Percentiles rank a stretch among this genome's conserved stretches.
Conservation (phyloP, 1,140 invertebrate genomes). For the Mya arenaria region DNA sequence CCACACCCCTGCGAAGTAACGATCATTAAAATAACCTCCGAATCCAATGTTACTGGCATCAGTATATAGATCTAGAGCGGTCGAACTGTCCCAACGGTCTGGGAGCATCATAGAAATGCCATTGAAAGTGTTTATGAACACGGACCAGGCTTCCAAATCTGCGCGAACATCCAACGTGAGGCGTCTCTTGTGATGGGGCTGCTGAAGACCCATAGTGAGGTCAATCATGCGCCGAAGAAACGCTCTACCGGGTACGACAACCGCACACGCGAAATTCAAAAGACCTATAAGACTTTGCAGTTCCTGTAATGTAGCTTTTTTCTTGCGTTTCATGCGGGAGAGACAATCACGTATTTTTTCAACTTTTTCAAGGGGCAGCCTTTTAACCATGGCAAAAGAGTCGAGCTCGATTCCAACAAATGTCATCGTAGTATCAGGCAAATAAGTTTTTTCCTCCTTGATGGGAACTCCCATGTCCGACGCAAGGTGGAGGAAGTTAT, state of each 20-base stretch:
- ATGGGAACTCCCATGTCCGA: not conserved
- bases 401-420: not conserved
- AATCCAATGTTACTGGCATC: conserved; percentile 5
- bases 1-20: not conserved
- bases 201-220: not conserved
- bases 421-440: no score
- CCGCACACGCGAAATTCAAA: conserved; percentile 31
- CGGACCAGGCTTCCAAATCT: conserved; percentile 8
- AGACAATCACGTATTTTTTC: not conserved
- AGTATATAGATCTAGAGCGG: not conserved
- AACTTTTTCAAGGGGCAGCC: not conserved
- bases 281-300: conserved; percentile 27
- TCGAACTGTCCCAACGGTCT: conserved; percentile 9
- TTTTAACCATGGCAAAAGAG: not conserved
- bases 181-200: conserved; percentile 24
- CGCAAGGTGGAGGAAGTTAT: not conserved
- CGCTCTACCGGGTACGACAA: conserved; percentile 15
- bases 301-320: not conserved
- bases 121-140: conserved; percentile 30
- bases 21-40: not conserved
- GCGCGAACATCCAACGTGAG: conserved; percentile 10
- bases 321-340: not conserved
- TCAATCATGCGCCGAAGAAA: conserved; percentile 36
- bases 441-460: not conserved
- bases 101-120: conserved; percentile 24